Percentiles rank a stretch among this genome's conserved stretches.
Evolutionary conservation across 2,888 invertebrate genomes (phyloP).

Genomic region (Calameuta pallipes): DNA sequence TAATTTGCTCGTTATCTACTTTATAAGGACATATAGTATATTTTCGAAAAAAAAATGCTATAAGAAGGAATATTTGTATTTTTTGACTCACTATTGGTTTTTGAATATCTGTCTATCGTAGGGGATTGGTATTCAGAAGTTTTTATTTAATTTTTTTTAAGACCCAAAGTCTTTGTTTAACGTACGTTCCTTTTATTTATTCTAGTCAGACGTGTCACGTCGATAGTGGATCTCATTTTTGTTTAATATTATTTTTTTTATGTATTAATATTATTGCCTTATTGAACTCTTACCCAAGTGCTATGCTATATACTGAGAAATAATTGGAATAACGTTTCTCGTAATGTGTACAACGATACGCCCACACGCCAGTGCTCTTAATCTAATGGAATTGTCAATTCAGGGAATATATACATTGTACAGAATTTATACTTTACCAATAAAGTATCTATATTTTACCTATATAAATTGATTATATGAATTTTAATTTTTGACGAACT

Average conservation of each 20-base stretch:
- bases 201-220: conserved; percentile 52
- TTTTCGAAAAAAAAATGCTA: conserved; percentile 8
- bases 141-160: conserved; percentile 5
- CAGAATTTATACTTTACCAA: conserved; percentile 59
- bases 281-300: background rate
- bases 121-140: background rate
- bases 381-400: conserved; percentile 46
- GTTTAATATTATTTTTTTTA: conserved; percentile 23
- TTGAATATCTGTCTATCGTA: background rate
- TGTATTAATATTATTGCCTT: conserved; percentile 16
- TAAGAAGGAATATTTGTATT: background rate
- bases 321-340: background rate
- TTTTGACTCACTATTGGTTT: background rate
- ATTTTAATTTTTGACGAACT: background rate
- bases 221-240: conserved; percentile 47
- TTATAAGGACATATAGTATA: conserved; percentile 60
- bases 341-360: conserved; percentile 18
- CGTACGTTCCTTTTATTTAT: conserved; percentile 54
- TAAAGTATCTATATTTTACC: conserved; percentile 59
- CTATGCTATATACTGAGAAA: background rate
- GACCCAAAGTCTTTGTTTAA: conserved; percentile 4
- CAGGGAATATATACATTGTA: conserved; percentile 55
- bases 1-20: conserved; percentile 58
- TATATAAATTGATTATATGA: conserved; percentile 25
- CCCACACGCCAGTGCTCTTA: conserved; percentile 59